Base-by-base conservation (phyloP, 2,797 vertebrate genomes). In the Echiichthys vipera region DNA sequence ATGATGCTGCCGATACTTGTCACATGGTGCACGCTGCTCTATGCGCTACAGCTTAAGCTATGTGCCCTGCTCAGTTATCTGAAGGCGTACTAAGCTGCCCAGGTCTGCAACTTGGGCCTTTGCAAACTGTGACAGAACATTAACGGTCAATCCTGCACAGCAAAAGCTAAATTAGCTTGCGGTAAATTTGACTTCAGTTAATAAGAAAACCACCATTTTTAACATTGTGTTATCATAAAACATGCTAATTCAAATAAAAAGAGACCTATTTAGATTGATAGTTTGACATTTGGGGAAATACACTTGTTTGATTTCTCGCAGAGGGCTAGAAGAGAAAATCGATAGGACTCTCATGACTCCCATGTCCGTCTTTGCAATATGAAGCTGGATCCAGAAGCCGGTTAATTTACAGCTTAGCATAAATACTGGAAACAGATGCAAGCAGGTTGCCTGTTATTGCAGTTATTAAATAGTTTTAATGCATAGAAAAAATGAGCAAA, bases 1-100 rank as follows among this genome's bases (percentile, higher is more conserved):
- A 80, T 83, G 87, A 82, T 84, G 91, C 83, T 90, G 87, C 71
- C 85, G 67, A 27, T 78, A 68, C 34, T 66, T 34, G 68, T 81
- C 83, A 84, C 81, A 70, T 73, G 39, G 32, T 72, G 51, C 8
- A 20, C 25, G 47, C 73, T 81, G 78, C 86, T 77, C 40, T 59
- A 77, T 37, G 54, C 75, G 18, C 39, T 65, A 43, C 34, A 46
- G 61, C 66, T 72, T 20, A 59, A 27, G 73, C 74, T 25, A 1
- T 20, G 14, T 20, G 32, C 46, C 20, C 24, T 55, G 66, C 81
- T 78, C 54, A 56, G 37, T 37, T 72, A 78, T 32, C 29, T 46
- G 18, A 32, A 27, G 53, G 18, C 42, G 6, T 39, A 61, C 74
- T 68, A 47, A 61, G 57, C 75, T 56, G 46, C 37, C 13, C 17